phyloP scores from a whole-genome alignment of 1,140 invertebrate genomes.

The Aphis craccivora region DNA sequence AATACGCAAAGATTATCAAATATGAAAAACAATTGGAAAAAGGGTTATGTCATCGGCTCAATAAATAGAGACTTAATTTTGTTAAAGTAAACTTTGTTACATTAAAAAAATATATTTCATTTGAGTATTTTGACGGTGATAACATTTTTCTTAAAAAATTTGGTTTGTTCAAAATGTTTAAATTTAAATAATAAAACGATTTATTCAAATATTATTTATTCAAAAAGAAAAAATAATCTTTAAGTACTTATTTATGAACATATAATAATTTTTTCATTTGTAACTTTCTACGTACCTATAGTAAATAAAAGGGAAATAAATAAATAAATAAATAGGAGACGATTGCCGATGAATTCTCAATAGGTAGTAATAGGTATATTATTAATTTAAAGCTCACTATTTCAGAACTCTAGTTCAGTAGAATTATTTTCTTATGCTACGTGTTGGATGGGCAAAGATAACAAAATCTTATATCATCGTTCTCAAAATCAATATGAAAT shows the following conservation, averaged over 20 bases:
- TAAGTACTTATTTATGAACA: not conserved
- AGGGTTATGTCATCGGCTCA: too few species aligned
- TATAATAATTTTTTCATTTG: not conserved
- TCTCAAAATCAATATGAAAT: not conserved
- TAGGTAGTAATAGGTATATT: not conserved
- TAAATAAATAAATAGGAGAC: not conserved
- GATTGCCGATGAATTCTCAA: not conserved
- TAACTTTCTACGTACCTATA: not conserved
- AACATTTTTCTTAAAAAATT: not conserved
- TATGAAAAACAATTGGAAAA: too few species aligned
- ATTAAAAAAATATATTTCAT: not conserved
- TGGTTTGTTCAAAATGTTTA: not conserved
- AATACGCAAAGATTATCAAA: too few species aligned
- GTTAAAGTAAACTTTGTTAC: too few species aligned
- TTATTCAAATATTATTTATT: not conserved
- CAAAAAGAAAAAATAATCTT: not conserved
- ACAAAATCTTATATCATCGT: not conserved
- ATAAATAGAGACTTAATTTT: too few species aligned
- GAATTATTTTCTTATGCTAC: not conserved
- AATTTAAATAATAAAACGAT: not conserved
- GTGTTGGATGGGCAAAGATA: not conserved
- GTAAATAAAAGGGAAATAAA: not conserved
- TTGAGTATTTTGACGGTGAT: not conserved
- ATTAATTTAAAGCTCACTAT: not conserved
- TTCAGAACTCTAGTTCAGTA: not conserved